Conservation (phyloP, 2,113 vertebrate species). For the Gobio gobio region DNA sequence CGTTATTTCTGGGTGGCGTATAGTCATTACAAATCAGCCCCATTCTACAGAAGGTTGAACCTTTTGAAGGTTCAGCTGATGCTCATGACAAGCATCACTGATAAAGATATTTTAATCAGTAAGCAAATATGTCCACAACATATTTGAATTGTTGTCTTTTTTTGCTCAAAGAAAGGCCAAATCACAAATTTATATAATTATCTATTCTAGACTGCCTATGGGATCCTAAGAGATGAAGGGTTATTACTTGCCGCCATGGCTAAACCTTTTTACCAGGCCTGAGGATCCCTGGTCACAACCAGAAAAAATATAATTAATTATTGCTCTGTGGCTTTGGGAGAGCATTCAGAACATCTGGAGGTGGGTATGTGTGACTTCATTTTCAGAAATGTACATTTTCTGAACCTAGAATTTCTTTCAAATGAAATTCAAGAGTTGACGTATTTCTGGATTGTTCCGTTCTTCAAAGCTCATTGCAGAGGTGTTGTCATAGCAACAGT, state of each 20-base stretch:
- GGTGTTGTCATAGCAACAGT: neutral
- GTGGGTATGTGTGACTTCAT: neutral
- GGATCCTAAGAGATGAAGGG: neutral
- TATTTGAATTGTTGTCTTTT: neutral
- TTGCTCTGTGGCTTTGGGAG: neutral
- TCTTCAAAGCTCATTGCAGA: neutral
- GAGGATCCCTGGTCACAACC: neutral
- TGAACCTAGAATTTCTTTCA: neutral
- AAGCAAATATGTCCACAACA: neutral
- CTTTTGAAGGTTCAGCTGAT: neutral
- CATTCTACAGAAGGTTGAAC: too few relatives aligned
- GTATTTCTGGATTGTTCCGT: neutral
- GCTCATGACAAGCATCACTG: neutral
- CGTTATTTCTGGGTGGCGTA: too few relatives aligned
- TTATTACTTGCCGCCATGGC: neutral
- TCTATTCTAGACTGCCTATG: neutral
- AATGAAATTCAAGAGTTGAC: neutral
- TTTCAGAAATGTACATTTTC: neutral
- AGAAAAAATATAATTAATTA: neutral
- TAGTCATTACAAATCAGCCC: too few relatives aligned
- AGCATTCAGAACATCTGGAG: neutral
- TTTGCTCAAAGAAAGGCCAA: neutral
- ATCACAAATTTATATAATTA: neutral
- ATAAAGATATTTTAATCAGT: neutral
- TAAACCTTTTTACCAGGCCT: neutral